Percentiles rank a stretch among this genome's conserved stretches.
Evolutionary conservation across 92 coral and sea anemone species (phyloP).

Genomic region (Diadumene lineata): DNA sequence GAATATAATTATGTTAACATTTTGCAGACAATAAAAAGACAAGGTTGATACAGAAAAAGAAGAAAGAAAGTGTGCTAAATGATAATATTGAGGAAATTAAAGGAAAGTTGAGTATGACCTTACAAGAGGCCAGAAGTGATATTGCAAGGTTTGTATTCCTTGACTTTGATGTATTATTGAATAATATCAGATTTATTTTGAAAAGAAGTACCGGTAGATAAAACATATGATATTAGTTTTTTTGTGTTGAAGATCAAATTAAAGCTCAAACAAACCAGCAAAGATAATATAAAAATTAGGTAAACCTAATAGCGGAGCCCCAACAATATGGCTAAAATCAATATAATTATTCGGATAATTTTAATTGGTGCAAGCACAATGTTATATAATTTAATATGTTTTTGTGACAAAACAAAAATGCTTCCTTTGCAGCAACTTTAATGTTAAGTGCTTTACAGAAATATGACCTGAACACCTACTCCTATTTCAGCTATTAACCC

Average conservation of each 20-base stretch:
- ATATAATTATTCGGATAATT: too few relatives aligned
- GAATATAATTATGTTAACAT: neutral
- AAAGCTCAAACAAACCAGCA: neutral
- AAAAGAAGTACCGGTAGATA: neutral
- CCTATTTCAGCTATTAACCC: too few relatives aligned
- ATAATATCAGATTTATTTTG: neutral
- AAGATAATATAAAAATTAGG: too few relatives aligned
- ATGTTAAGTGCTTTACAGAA: too few relatives aligned
- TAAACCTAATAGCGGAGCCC: too few relatives aligned
- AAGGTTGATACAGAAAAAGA: neutral
- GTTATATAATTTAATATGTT: too few relatives aligned
- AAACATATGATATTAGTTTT: neutral
- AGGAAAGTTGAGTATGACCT: slow-evolving; percentile 14
- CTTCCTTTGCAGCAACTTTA: too few relatives aligned
- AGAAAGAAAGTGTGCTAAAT: neutral
- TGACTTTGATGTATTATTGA: neutral
- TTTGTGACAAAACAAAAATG: too few relatives aligned
- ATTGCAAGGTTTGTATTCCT: slow-evolving; percentile 4
- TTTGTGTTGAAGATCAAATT: neutral
- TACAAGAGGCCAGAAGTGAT: slow-evolving; percentile 18
- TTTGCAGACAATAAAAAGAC: neutral
- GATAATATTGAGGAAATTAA: slow-evolving; percentile 17
- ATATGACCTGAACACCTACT: too few relatives aligned
- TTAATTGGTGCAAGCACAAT: too few relatives aligned
- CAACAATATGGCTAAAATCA: too few relatives aligned